Evolutionary conservation across 2,888 invertebrate species (phyloP).

Genomic region (Hedychridium roseum): DNA sequence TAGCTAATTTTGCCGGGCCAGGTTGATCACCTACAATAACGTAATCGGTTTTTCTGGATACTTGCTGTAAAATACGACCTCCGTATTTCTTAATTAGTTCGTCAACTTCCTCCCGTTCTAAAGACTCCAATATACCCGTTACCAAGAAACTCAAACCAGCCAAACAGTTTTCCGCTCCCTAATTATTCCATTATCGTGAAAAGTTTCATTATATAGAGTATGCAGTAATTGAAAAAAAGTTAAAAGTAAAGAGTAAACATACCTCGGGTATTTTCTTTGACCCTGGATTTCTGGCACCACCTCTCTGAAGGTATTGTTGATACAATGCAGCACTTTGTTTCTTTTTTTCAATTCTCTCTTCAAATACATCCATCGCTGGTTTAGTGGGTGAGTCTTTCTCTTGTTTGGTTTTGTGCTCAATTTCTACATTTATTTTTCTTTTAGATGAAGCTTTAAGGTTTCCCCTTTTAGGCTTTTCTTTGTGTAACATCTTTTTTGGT

Average conservation of each 20-base stretch:
- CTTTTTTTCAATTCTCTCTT: conserved; percentile 75
- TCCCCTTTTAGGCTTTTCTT: conserved; percentile 20
- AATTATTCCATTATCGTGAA: too few species aligned
- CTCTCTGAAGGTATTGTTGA: conserved; percentile 78
- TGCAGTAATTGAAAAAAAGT: not conserved
- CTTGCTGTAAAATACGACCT: conserved; percentile 76
- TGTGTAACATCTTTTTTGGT: conserved; percentile 8
- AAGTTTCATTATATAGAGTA: too few species aligned
- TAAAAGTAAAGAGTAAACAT: conserved; percentile 33
- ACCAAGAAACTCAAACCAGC: conserved; percentile 76
- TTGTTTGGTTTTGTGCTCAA: conserved; percentile 35
- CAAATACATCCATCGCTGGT: conserved; percentile 66
- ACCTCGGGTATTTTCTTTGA: conserved; percentile 85
- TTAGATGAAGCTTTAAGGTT: conserved; percentile 16
- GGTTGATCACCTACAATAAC: conserved; percentile 86
- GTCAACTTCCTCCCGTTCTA: conserved; percentile 83
- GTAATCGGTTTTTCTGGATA: conserved; percentile 85
- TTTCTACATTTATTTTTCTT: conserved; percentile 27
- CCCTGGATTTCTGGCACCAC: conserved; percentile 83
- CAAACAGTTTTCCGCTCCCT: conserved; percentile 79
- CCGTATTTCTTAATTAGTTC: conserved; percentile 81
- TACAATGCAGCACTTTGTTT: conserved; percentile 74
- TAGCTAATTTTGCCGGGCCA: conserved; percentile 84
- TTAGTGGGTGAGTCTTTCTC: conserved; percentile 14
- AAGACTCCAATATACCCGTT: conserved; percentile 88